phyloP scores from a whole-genome alignment of 1,140 invertebrate species.

The Parapsyche elsis region DNA sequence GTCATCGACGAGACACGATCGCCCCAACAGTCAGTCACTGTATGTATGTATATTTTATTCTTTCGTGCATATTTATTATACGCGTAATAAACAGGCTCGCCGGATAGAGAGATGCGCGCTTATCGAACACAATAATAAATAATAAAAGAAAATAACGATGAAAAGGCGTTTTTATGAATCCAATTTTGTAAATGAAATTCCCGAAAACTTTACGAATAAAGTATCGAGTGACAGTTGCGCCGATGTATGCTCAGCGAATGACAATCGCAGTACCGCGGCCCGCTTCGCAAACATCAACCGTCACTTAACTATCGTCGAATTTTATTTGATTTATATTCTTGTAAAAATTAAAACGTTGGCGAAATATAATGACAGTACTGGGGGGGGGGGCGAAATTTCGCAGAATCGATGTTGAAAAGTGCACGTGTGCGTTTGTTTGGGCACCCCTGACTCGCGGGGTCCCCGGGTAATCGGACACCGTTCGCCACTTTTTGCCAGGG shows the following conservation, averaged over 20 bases:
- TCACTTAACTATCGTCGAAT: background rate
- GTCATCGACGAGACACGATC: too few relatives aligned
- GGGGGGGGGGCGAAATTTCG: too few relatives aligned
- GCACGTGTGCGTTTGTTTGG: too few relatives aligned
- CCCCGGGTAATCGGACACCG: slow-evolving; percentile 31
- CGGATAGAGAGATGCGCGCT: too few relatives aligned
- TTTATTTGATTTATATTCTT: background rate
- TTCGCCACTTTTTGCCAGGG: slow-evolving; percentile 33
- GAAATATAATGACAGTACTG: too few relatives aligned
- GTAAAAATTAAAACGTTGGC: too few relatives aligned
- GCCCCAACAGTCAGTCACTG: too few relatives aligned
- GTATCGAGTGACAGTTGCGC: slow-evolving; percentile 39
- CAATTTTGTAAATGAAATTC: slow-evolving; percentile 47
- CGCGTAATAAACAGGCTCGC: too few relatives aligned
- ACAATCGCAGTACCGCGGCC: background rate
- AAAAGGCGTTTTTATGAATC: slow-evolving; percentile 42
- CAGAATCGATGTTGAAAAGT: too few relatives aligned
- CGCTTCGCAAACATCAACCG: background rate
- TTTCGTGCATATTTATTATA: too few relatives aligned
- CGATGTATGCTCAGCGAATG: background rate
- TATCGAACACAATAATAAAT: background rate
- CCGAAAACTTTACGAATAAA: slow-evolving; percentile 35
- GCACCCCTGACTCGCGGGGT: background rate
- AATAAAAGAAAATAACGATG: background rate
- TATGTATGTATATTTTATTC: too few relatives aligned